These are phyloP conservation scores for Drosophila atroscutellata DNA, from an alignment of 2,888 invertebrate genomes.

Conservation along the genomic window DNA sequence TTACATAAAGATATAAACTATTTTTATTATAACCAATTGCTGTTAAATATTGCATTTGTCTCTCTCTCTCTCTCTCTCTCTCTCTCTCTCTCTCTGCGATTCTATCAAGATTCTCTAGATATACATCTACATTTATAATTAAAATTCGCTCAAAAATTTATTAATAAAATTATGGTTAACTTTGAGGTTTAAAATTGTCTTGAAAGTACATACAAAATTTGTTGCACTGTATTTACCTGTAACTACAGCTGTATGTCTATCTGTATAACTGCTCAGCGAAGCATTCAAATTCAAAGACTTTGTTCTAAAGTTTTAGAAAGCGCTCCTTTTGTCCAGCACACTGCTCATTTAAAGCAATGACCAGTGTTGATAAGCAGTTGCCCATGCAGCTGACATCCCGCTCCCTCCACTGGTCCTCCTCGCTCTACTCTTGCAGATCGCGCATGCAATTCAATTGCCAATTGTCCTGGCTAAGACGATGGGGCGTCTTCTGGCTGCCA, in stretches of 20 bases:
- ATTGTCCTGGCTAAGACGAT: constrained; percentile 32
- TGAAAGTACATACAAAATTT: neutral
- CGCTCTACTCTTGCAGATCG: constrained; percentile 38
- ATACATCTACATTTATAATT: no score
- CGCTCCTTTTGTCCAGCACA: constrained; percentile 38
- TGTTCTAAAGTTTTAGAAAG: constrained; percentile 37
- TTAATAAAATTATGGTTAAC: neutral
- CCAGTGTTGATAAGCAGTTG: constrained; percentile 38
- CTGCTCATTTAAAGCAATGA: constrained; percentile 40
- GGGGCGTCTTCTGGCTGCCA: constrained; percentile 40
- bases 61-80: neutral
- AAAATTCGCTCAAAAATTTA: no score
- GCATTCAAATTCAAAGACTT: constrained; percentile 41
- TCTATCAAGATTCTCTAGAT: neutral
- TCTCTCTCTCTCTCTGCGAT: no score
- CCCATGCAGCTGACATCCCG: constrained; percentile 46
- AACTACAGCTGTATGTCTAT: constrained; percentile 12
- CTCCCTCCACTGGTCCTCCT: neutral
- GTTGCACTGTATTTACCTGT: constrained; percentile 14
- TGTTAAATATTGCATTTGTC: neutral
- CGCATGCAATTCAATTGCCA: constrained; percentile 49
- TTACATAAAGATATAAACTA: neutral
- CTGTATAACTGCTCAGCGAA: constrained; percentile 34
- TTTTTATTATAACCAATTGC: neutral
- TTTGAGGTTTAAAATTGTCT: neutral